Conservation (phyloP, 2,888 invertebrate genomes). For the Ypsolopha sequella region DNA sequence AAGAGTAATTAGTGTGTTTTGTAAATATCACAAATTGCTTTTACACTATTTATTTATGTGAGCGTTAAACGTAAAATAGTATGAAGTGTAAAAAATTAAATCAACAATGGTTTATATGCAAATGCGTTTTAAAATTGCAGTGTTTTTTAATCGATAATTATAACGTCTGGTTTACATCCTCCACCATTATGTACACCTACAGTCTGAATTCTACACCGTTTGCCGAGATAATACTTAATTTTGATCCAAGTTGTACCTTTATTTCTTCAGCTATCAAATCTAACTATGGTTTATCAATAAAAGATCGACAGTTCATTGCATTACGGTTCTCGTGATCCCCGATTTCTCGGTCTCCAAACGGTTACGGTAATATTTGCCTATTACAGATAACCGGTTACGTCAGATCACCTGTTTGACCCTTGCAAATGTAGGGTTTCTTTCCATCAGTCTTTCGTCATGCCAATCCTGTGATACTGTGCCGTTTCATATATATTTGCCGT, state of each 20-base stretch:
- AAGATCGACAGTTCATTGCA: slow-evolving; percentile 13
- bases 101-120: too few species aligned
- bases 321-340: slow-evolving; percentile 26
- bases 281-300: not conserved
- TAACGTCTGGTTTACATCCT: not conserved
- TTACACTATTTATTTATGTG: too few species aligned
- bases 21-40: too few species aligned
- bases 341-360: slow-evolving; percentile 30
- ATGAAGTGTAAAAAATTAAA: too few species aligned
- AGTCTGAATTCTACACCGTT: too few species aligned
- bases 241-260: not conserved
- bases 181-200: too few species aligned
- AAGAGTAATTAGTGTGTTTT: too few species aligned
- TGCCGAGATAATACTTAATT: too few species aligned
- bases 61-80: too few species aligned
- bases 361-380: slow-evolving; percentile 4
- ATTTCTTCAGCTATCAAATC: not conserved
- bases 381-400: not conserved
- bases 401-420: not conserved
- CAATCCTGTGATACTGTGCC: not conserved
- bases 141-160: not conserved
- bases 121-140: not conserved
- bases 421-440: not conserved
- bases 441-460: not conserved
- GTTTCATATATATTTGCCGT: not conserved